These are phyloP conservation scores for Macropodus opercularis DNA, from an alignment of 2,797 vertebrate species.

Conservation along the genomic window DNA sequence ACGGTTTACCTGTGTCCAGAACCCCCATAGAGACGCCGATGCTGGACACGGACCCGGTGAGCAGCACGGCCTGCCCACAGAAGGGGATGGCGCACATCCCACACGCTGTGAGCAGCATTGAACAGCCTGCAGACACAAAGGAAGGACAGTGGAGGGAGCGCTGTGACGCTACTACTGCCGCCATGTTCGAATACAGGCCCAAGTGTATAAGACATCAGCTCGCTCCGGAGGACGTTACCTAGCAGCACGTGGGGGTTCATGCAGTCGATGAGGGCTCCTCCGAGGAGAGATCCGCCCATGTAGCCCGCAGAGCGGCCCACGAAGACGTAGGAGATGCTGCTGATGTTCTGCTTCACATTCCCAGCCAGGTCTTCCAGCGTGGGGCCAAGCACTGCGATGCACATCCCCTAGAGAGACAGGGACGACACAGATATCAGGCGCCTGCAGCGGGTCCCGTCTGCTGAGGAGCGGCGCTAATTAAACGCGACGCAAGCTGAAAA, in stretches of 20 bases:
- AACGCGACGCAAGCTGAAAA: too few species aligned
- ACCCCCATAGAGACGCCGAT: conserved; percentile 89
- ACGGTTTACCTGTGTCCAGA: conserved; percentile 93
- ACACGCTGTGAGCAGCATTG: conserved; percentile 84
- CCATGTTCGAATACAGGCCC: too few species aligned
- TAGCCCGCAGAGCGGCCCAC: conserved; percentile 89
- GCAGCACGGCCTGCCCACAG: conserved; percentile 79
- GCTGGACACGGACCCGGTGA: conserved; percentile 83
- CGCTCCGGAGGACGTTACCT: too few species aligned
- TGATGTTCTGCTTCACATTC: conserved; percentile 88
- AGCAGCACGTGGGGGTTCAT: conserved; percentile 87
- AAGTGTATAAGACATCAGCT: too few species aligned
- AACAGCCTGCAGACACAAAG: conserved; percentile 76
- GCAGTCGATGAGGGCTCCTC: conserved; percentile 88
- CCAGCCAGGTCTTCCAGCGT: conserved; percentile 90
- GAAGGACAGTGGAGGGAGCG: background rate
- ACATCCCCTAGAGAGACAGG: conserved; percentile 86
- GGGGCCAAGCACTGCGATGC: conserved; percentile 90
- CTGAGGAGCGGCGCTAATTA: too few species aligned
- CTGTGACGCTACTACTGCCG: too few species aligned
- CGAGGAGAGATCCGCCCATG: conserved; percentile 88
- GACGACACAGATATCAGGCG: too few species aligned
- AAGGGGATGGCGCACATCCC: conserved; percentile 89
- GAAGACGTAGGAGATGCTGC: conserved; percentile 91
- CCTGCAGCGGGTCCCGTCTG: too few species aligned